Conservation (phyloP, 2,888 invertebrate species). For the Rutpela maculata region DNA sequence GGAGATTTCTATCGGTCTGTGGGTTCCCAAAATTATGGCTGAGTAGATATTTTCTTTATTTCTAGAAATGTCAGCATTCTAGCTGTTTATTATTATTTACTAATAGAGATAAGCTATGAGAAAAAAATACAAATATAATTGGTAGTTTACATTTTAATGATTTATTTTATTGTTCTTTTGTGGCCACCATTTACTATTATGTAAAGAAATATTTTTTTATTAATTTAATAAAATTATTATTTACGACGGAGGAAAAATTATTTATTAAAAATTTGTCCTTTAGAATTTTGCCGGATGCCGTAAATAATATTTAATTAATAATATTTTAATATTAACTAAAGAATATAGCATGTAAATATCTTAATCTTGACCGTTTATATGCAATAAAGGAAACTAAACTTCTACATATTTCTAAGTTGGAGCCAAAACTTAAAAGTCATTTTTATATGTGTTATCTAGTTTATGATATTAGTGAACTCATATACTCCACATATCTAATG, state of each 20-base stretch:
- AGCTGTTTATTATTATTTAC: conserved; percentile 56
- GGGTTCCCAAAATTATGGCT: conserved; percentile 53
- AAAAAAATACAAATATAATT: conserved; percentile 30
- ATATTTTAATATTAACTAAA: conserved; percentile 2
- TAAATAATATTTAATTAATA: conserved; percentile 1
- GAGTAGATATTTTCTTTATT: conserved; percentile 52
- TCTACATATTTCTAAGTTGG: too few species aligned
- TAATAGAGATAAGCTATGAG: conserved; percentile 51
- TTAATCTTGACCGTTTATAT: neutral
- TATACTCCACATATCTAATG: too few species aligned
- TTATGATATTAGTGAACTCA: too few species aligned
- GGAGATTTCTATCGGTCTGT: conserved; percentile 60
- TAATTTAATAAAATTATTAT: conserved; percentile 7
- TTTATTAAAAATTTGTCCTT: neutral
- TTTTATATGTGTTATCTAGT: too few species aligned
- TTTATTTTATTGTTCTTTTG: conserved; percentile 26
- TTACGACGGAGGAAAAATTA: neutral
- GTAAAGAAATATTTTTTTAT: neutral
- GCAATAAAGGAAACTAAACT: too few species aligned
- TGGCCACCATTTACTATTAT: neutral
- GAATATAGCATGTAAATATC: neutral
- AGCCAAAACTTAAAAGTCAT: too few species aligned
- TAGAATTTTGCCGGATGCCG: neutral
- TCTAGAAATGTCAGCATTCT: conserved; percentile 61
- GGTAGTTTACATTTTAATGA: conserved; percentile 31